Percentiles rank a stretch among this genome's conserved stretches.
phyloP scores from a whole-genome alignment of 2,888 invertebrate genomes.

The Megamerina dolium region DNA sequence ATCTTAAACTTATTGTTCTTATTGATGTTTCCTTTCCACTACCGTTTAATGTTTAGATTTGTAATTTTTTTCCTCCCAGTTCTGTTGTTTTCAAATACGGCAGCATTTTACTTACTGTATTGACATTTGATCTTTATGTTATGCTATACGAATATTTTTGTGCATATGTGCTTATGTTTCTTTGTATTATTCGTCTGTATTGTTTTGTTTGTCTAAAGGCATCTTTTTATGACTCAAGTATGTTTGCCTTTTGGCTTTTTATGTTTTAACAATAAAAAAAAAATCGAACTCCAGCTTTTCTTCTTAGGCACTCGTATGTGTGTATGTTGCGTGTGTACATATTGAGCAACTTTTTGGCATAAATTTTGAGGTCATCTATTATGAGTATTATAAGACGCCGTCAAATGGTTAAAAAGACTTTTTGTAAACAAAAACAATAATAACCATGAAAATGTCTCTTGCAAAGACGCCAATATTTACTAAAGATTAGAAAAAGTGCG shows the following conservation, averaged over 20 bases:
- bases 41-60: not conserved
- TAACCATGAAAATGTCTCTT: too few species aligned
- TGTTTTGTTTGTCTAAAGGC: conserved; percentile 43
- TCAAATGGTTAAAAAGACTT: conserved; percentile 30
- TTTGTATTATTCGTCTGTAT: conserved; percentile 10
- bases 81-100: conserved; percentile 1
- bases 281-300: conserved; percentile 35
- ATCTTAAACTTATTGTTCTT: conserved; percentile 38
- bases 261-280: conserved; percentile 46
- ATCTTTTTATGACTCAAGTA: conserved; percentile 49
- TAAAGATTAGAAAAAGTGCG: too few species aligned
- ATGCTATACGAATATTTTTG: not conserved
- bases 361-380: conserved; percentile 48
- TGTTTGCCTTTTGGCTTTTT: conserved; percentile 50
- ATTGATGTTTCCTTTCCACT: conserved; percentile 4
- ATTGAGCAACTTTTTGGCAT: conserved; percentile 14
- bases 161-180: conserved; percentile 6
- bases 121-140: conserved; percentile 47
- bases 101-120: conserved; percentile 25
- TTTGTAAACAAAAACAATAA: conserved; percentile 31
- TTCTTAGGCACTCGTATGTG: not conserved
- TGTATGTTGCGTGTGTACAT: too few species aligned
- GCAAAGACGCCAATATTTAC: too few species aligned
- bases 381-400: conserved; percentile 22
- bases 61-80: conserved; percentile 4